These are phyloP conservation scores for Paratilapia polleni DNA, from an alignment of 2,113 vertebrate species.

Conservation along the genomic window DNA sequence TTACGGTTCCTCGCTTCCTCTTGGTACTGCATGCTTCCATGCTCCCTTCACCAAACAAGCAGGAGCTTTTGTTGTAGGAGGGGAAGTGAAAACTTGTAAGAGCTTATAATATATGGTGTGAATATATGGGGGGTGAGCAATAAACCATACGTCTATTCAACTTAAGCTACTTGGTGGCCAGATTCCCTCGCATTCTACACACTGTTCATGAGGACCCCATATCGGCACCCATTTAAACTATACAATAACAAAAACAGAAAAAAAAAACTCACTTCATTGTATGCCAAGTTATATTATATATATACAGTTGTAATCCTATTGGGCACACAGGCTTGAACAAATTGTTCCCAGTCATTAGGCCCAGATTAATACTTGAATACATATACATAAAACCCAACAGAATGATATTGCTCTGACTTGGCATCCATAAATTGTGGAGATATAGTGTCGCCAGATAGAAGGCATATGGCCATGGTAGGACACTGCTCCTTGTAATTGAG, in stretches of 20 bases:
- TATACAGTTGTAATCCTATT: constrained; percentile 44
- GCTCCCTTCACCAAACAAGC: constrained; percentile 51
- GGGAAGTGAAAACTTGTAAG: constrained; percentile 54
- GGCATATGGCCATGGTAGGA: constrained; percentile 83
- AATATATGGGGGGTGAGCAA: constrained; percentile 52
- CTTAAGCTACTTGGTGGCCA: constrained; percentile 18
- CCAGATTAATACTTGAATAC: constrained; percentile 61
- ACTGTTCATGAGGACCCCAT: constrained; percentile 29
- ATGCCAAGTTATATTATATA: constrained; percentile 54
- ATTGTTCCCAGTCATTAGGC: constrained; percentile 71
- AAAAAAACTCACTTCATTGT: constrained; percentile 44
- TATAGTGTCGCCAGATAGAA: constrained; percentile 74
- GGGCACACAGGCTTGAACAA: constrained; percentile 59
- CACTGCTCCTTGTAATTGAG: constrained; percentile 81
- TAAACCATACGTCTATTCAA: constrained; percentile 45
- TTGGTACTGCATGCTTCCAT: constrained; percentile 61
- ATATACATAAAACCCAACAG: constrained; percentile 60
- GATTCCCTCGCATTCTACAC: constrained; percentile 14
- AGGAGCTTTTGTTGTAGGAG: constrained; percentile 51
- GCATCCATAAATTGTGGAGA: constrained; percentile 79
- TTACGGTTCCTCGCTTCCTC: constrained; percentile 77
- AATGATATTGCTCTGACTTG: constrained; percentile 63
- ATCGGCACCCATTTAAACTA: constrained; percentile 51
- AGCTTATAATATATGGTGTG: constrained; percentile 51
- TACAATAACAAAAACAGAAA: constrained; percentile 39